Percentiles rank a stretch among this genome's conserved stretches.
phyloP scores from a whole-genome alignment of 2,888 invertebrate genomes.

The Phortica magna region DNA sequence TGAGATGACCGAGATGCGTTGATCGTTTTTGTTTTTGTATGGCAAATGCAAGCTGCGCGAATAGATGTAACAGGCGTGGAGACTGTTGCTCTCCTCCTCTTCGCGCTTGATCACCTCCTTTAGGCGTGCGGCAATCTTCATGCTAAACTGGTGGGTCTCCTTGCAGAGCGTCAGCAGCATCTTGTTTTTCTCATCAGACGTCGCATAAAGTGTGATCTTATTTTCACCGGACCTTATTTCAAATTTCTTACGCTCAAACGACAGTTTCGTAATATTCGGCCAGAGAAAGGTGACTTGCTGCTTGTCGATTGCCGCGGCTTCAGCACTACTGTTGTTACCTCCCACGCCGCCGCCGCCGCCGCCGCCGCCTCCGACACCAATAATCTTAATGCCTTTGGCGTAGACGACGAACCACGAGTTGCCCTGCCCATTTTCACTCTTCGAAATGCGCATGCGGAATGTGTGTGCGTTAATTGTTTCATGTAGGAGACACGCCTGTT shows the following conservation, averaged over 20 bases:
- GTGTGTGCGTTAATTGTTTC: constrained; percentile 94
- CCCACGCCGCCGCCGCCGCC: constrained; percentile 77
- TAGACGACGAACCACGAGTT: constrained; percentile 94
- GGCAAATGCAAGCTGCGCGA: constrained; percentile 82
- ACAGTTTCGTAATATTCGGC: constrained; percentile 96
- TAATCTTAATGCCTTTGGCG: constrained; percentile 93
- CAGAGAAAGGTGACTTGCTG: constrained; percentile 92
- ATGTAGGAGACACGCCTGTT: constrained; percentile 89
- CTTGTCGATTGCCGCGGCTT: constrained; percentile 54
- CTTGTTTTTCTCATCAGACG: constrained; percentile 95
- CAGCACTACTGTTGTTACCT: neutral
- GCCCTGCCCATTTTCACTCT: constrained; percentile 86
- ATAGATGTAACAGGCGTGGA: constrained; percentile 86
- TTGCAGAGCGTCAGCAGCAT: constrained; percentile 91
- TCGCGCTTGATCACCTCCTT: constrained; percentile 90
- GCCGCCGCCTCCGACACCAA: constrained; percentile 80
- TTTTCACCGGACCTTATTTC: constrained; percentile 95
- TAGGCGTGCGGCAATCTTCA: constrained; percentile 92
- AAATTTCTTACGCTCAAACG: constrained; percentile 98
- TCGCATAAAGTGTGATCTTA: constrained; percentile 92
- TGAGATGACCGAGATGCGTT: constrained; percentile 93
- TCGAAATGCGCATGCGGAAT: constrained; percentile 88
- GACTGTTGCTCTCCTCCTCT: constrained; percentile 87
- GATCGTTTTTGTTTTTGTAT: constrained; percentile 85
- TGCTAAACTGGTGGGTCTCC: constrained; percentile 96